These are phyloP conservation scores for Microchrysa polita DNA, from an alignment of 2,888 invertebrate genomes.

Conservation along the genomic window DNA sequence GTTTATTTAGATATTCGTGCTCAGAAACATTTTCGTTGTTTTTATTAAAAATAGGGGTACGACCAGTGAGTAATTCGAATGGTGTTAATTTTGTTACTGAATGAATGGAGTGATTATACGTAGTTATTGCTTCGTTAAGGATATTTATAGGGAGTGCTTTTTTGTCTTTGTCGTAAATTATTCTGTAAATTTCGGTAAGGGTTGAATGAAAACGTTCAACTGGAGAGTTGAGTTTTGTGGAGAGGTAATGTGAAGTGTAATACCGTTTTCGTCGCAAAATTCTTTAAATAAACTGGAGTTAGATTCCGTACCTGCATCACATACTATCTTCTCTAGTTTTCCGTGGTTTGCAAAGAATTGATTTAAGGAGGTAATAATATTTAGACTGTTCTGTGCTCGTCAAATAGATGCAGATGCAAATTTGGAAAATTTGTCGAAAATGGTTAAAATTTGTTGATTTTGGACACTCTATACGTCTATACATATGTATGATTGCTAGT, in stretches of 20 bases:
- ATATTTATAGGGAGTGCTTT: conserved; percentile 46
- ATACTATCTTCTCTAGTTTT: conserved; percentile 24
- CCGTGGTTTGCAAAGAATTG: conserved; percentile 24
- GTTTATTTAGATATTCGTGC: background rate
- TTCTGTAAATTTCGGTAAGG: conserved; percentile 48
- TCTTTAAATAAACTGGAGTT: conserved; percentile 48
- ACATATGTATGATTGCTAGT: too few species aligned
- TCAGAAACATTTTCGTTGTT: background rate
- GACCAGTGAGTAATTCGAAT: conserved; percentile 28
- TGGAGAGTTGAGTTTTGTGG: conserved; percentile 48
- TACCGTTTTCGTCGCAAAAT: conserved; percentile 46
- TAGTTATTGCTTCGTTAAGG: conserved; percentile 43
- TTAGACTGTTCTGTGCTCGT: conserved; percentile 13
- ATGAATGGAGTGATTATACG: conserved; percentile 47
- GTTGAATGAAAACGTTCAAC: conserved; percentile 49
- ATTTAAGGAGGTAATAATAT: background rate
- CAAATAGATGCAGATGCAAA: conserved; percentile 31
- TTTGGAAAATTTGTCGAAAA: conserved; percentile 39
- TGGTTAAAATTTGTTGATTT: too few species aligned
- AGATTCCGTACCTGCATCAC: conserved; percentile 46
- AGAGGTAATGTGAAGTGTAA: conserved; percentile 48
- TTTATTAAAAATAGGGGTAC: background rate
- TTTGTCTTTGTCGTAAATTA: conserved; percentile 45
- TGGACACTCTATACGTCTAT: too few species aligned
- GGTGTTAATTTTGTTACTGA: conserved; percentile 45